phyloP scores from a whole-genome alignment of 2,113 vertebrate genomes.

The Larimichthys crocea region DNA sequence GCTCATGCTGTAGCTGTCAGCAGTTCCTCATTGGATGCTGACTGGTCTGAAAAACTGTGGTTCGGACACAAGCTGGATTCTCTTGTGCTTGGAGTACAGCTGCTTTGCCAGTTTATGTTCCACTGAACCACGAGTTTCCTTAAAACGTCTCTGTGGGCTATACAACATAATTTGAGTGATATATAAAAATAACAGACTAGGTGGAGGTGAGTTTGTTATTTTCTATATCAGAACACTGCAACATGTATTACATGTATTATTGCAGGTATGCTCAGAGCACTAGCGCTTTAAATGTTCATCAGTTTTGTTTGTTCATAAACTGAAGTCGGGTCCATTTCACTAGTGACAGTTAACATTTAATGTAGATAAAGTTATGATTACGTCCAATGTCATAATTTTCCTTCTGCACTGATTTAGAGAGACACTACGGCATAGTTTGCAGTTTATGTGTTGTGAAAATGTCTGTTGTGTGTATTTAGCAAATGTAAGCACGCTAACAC shows the following conservation, averaged over 20 bases:
- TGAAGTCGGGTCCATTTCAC: neutral
- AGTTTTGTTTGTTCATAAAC: neutral
- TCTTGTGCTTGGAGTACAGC: too few species aligned
- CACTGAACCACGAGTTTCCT: constrained; percentile 9
- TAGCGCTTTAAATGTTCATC: neutral
- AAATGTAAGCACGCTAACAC: too few species aligned
- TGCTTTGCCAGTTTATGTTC: too few species aligned
- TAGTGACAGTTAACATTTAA: neutral
- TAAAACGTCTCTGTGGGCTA: neutral
- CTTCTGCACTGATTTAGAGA: neutral
- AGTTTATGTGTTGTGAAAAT: too few species aligned
- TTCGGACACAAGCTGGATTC: too few species aligned
- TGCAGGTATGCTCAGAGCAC: neutral
- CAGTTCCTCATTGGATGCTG: too few species aligned
- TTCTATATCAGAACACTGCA: neutral
- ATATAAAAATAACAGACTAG: neutral
- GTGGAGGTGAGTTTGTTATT: neutral
- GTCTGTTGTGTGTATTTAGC: too few species aligned
- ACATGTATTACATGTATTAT: neutral
- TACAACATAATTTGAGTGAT: neutral
- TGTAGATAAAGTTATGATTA: neutral
- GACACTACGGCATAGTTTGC: neutral
- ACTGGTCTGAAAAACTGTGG: too few species aligned
- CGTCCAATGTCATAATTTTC: neutral
- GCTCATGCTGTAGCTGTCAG: too few species aligned